These are phyloP conservation scores for Arctocebus calabarensis DNA, from an alignment of 2,797 vertebrate genomes.

Conservation along the genomic window DNA sequence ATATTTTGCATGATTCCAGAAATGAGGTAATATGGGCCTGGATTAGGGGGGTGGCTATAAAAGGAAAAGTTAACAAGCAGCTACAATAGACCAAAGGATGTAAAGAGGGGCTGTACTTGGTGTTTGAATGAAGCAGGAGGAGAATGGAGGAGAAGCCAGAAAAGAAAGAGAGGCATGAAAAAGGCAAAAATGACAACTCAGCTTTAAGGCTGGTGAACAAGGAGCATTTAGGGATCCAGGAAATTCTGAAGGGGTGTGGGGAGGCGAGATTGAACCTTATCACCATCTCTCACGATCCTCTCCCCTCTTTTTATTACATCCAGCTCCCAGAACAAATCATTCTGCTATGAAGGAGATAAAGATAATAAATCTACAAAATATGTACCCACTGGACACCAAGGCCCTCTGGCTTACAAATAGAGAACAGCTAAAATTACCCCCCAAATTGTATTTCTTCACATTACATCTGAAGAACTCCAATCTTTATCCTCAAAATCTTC, in stretches of 20 bases:
- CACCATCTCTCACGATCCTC: not conserved
- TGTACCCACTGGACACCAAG: not conserved
- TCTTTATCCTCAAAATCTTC: not conserved
- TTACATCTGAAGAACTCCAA: not conserved
- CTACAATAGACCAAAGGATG: not conserved
- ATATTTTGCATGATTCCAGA: not conserved
- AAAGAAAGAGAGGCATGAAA: not conserved
- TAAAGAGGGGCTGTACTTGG: not conserved
- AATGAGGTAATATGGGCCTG: not conserved
- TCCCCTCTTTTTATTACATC: not conserved
- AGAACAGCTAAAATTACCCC: not conserved
- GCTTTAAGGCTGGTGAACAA: not conserved
- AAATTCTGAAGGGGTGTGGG: not conserved
- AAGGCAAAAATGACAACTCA: not conserved
- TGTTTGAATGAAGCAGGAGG: not conserved
- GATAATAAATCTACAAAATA: not conserved
- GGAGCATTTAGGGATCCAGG: not conserved
- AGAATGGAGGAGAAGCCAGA: not conserved
- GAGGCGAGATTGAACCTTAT: not conserved
- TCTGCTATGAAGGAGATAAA: not conserved
- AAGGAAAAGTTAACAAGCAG: not conserved
- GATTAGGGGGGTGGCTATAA: not conserved
- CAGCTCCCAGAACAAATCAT: not conserved
- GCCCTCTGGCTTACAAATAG: not conserved
- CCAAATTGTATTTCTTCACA: not conserved